phyloP scores from a whole-genome alignment of 2,797 vertebrate species.

The Phrynocephalus forsythii region DNA sequence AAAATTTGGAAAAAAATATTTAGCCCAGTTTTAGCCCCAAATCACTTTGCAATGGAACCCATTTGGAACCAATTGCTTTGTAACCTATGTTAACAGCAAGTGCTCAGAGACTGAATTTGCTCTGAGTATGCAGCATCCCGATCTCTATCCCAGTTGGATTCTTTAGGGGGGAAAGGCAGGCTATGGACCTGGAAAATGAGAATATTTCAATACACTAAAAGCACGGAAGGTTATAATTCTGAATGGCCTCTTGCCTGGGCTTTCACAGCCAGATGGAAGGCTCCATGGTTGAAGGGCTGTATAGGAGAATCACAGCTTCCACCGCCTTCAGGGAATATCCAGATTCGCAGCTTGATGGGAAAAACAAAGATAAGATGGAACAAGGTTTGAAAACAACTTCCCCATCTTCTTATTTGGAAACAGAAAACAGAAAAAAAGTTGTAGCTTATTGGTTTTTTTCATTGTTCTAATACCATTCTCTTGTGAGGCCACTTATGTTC shows the following conservation, averaged over 20 bases:
- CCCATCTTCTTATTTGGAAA: not conserved
- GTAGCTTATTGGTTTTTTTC: not conserved
- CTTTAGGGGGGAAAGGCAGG: too few species aligned
- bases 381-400: not conserved
- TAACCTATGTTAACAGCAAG: too few species aligned
- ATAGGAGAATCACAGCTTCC: not conserved
- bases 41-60: too few species aligned
- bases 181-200: not conserved
- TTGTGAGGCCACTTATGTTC: not conserved
- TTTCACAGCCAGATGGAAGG: constrained; percentile 19
- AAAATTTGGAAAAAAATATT: too few species aligned
- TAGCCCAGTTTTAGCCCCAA: too few species aligned
- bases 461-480: not conserved
- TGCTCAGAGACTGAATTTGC: not conserved
- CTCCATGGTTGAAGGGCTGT: not conserved
- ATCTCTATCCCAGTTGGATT: too few species aligned
- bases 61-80: too few species aligned
- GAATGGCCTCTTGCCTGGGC: constrained; percentile 42
- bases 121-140: not conserved
- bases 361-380: constrained; percentile 1
- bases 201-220: constrained; percentile 56
- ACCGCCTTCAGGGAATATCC: constrained; percentile 23
- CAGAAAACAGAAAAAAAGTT: not conserved
- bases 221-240: constrained; percentile 45
- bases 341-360: constrained; percentile 22